Percentiles rank a stretch among this genome's conserved stretches.
These are phyloP conservation scores for Columba livia DNA, from an alignment of 2,113 vertebrate genomes.

Conservation along the genomic window DNA sequence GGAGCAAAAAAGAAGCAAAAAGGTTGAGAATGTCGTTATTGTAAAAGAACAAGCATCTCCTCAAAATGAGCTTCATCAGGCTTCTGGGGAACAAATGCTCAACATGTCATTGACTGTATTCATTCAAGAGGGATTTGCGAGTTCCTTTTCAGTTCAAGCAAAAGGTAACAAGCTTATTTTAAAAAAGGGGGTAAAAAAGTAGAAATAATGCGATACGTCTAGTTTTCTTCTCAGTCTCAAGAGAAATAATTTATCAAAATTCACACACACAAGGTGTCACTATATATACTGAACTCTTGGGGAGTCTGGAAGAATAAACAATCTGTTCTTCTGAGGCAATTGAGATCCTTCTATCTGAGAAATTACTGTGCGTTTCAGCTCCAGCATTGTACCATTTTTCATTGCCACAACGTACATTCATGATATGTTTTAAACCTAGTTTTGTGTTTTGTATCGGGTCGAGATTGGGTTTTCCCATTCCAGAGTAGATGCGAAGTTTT, in stretches of 20 bases:
- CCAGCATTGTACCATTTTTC: background rate
- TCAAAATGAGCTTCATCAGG: background rate
- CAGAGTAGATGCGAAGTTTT: background rate
- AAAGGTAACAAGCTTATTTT: background rate
- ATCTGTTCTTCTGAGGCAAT: background rate
- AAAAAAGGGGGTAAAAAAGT: rapidly evolving
- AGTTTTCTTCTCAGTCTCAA: background rate
- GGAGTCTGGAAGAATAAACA: background rate
- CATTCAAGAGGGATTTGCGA: background rate
- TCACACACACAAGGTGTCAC: background rate
- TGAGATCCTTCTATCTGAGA: background rate
- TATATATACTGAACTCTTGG: background rate
- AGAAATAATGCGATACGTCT: background rate
- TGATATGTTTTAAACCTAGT: background rate
- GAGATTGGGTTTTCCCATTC: background rate
- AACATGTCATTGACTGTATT: background rate
- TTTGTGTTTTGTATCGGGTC: background rate
- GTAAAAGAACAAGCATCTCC: background rate
- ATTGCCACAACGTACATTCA: background rate
- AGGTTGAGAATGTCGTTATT: background rate
- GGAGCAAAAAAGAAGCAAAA: background rate
- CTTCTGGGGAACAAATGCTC: background rate
- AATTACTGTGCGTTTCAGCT: background rate
- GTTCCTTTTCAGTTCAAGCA: background rate
- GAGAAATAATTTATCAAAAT: background rate